A percentile compares a stretch with the other conserved stretches of the same genome.
Evolutionary conservation across 2,797 vertebrate species (phyloP).

Genomic region (Protosalanx chinensis): DNA sequence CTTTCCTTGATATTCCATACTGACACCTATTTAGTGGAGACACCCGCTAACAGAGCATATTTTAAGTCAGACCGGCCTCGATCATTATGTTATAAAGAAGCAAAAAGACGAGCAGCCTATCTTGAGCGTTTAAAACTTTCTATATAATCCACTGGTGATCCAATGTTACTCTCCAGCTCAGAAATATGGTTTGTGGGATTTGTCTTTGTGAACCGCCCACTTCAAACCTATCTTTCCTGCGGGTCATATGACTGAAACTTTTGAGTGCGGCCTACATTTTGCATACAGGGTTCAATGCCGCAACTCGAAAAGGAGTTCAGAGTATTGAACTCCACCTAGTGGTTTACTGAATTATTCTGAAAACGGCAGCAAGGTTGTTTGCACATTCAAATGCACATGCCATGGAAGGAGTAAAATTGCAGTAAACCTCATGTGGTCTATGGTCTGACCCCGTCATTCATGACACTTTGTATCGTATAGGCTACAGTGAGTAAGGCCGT

Average conservation of each 20-base stretch:
- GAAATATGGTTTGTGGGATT: not conserved
- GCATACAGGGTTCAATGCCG: conserved; percentile 13
- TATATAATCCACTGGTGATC: not conserved
- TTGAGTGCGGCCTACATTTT: conserved; percentile 52
- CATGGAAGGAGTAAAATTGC: too few relatives aligned
- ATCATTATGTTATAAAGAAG: not conserved
- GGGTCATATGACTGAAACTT: conserved; percentile 64
- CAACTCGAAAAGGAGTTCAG: not conserved
- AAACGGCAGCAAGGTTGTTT: too few relatives aligned
- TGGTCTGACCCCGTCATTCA: too few relatives aligned
- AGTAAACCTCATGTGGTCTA: too few relatives aligned
- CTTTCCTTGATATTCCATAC: not conserved
- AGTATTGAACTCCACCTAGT: conserved; percentile 46
- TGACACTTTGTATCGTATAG: too few relatives aligned
- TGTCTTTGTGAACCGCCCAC: not conserved
- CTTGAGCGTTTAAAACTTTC: not conserved
- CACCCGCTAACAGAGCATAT: not conserved
- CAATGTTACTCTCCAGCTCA: not conserved
- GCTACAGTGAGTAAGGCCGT: too few relatives aligned
- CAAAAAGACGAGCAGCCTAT: too few relatives aligned
- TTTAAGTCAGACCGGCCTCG: not conserved
- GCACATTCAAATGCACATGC: too few relatives aligned
- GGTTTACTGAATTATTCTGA: conserved; percentile 24
- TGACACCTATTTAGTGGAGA: not conserved
- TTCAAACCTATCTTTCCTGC: not conserved